phyloP scores from a whole-genome alignment of 2,113 vertebrate genomes.

The Oncorhynchus nerka region DNA sequence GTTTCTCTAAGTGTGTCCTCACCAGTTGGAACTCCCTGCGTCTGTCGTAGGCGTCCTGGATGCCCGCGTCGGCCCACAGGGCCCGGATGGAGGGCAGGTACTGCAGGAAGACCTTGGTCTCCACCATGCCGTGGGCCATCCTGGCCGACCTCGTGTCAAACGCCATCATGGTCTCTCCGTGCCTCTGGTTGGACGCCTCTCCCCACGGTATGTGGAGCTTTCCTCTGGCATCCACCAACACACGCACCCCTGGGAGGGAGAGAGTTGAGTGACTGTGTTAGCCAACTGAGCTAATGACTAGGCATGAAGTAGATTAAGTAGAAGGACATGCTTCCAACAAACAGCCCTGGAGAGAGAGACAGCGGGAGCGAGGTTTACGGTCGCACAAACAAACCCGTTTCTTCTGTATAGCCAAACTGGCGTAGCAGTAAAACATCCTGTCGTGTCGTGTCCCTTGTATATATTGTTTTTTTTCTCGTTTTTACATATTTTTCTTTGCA shows the following conservation, averaged over 20 bases:
- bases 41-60: constrained; percentile 92
- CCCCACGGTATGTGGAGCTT: constrained; percentile 97
- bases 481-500: too few species aligned
- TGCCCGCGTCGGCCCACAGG: constrained; percentile 88
- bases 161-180: constrained; percentile 88
- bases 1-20: constrained; percentile 55
- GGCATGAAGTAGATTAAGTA: too few species aligned
- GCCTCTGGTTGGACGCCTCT: constrained; percentile 80
- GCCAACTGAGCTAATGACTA: neutral
- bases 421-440: too few species aligned
- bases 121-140: constrained; percentile 85
- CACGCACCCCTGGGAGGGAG: constrained; percentile 81
- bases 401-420: too few species aligned
- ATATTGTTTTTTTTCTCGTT: too few species aligned
- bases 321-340: too few species aligned
- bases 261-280: neutral
- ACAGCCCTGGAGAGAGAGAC: too few species aligned
- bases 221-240: constrained; percentile 92
- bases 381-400: too few species aligned
- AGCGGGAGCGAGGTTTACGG: too few species aligned
- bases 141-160: constrained; percentile 87
- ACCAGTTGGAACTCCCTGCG: constrained; percentile 97
- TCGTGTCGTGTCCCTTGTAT: too few species aligned
- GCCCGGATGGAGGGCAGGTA: constrained; percentile 84
- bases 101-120: constrained; percentile 80